These are phyloP conservation scores for Mycteria americana DNA, from an alignment of 2,797 vertebrate genomes.

Conservation along the genomic window DNA sequence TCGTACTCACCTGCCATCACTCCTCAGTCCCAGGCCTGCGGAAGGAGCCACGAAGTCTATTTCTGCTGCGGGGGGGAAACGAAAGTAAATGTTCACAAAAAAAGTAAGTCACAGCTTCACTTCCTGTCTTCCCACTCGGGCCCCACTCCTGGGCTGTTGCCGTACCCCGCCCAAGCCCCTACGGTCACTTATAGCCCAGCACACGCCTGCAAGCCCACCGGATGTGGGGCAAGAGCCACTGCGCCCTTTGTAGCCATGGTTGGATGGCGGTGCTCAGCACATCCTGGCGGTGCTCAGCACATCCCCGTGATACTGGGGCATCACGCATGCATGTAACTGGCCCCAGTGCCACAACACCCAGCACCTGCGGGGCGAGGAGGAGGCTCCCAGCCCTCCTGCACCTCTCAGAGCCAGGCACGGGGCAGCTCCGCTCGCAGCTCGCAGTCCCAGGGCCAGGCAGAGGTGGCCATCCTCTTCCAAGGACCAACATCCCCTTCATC, in stretches of 20 bases:
- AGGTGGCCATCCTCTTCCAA: not conserved
- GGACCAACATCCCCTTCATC: not conserved
- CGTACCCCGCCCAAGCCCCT: fast-evolving
- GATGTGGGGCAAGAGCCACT: not conserved
- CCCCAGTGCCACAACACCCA: not conserved
- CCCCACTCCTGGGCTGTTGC: fast-evolving
- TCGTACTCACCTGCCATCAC: not conserved
- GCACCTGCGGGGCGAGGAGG: fast-evolving
- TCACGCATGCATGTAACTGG: fast-evolving
- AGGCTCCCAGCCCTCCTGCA: not conserved
- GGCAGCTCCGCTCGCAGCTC: not conserved
- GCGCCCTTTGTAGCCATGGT: not conserved
- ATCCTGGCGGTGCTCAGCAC: not conserved
- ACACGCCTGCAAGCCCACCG: fast-evolving
- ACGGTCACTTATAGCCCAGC: fast-evolving
- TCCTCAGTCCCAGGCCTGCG: fast-evolving
- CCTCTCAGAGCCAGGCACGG: not conserved
- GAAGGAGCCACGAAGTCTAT: fast-evolving
- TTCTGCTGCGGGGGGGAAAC: fast-evolving
- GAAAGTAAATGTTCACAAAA: not conserved
- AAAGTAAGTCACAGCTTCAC: too few relatives aligned
- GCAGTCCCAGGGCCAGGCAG: not conserved
- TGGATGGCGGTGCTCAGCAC: not conserved
- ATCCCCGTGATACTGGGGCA: fast-evolving
- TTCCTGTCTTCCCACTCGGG: fast-evolving